Percentiles rank a stretch among this genome's conserved stretches.
phyloP scores from a whole-genome alignment of 2,113 vertebrate species.

The Amphilophus citrinellus region DNA sequence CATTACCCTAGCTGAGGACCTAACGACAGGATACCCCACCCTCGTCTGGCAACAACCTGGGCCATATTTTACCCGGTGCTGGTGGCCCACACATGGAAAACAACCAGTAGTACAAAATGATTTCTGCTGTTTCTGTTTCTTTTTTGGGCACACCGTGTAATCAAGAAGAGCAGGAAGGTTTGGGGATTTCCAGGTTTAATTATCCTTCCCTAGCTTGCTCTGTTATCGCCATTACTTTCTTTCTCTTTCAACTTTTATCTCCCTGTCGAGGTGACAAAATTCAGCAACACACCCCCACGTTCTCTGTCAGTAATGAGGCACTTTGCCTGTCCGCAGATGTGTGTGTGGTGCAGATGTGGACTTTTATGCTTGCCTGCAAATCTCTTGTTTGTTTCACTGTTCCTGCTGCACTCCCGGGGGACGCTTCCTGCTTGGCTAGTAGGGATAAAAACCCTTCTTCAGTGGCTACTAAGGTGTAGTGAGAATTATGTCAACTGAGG shows the following conservation, averaged over 20 bases:
- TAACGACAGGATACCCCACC: slow-evolving; percentile 76
- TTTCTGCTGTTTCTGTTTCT: slow-evolving; percentile 27
- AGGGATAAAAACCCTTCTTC: slow-evolving; percentile 12
- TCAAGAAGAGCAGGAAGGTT: slow-evolving; percentile 7
- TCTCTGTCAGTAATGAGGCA: slow-evolving; percentile 47
- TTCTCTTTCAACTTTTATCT: slow-evolving; percentile 68
- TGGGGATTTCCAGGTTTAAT: slow-evolving; percentile 55
- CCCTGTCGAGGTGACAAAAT: slow-evolving; percentile 34
- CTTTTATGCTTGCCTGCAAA: slow-evolving; percentile 13
- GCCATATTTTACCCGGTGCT: slow-evolving; percentile 51
- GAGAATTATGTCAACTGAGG: not conserved
- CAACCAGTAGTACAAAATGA: slow-evolving; percentile 2
- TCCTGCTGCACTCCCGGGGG: slow-evolving; percentile 3
- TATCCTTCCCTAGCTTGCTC: slow-evolving; percentile 5
- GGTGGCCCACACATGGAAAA: slow-evolving; percentile 57
- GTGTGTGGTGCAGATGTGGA: slow-evolving; percentile 36
- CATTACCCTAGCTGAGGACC: slow-evolving; percentile 66
- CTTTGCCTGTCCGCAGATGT: slow-evolving; percentile 40
- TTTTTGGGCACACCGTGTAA: slow-evolving; percentile 8
- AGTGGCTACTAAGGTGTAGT: not conserved
- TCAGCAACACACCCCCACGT: slow-evolving; percentile 21
- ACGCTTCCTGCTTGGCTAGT: not conserved
- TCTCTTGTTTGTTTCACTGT: slow-evolving; percentile 8
- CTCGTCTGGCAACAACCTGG: slow-evolving; percentile 59
- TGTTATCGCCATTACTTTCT: slow-evolving; percentile 33